Base-by-base conservation (phyloP, 37 sponge, comb jelly and placozoan species). In the Mnemiopsis leidyi region DNA sequence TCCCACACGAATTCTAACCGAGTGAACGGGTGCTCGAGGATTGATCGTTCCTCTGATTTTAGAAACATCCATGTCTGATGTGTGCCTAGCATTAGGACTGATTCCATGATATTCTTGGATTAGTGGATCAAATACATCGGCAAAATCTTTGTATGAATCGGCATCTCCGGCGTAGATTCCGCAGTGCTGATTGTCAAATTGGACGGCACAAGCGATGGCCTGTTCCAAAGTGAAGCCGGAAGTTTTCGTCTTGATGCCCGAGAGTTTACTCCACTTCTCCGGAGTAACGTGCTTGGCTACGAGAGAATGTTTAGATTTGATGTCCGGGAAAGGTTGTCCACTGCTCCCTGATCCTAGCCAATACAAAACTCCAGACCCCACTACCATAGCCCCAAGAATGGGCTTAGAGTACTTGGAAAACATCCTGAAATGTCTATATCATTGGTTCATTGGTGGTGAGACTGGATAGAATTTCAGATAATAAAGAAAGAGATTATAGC, bases 131-230 rank as follows among this genome's bases (percentile, higher is more conserved):
- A 96, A 93, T 32, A 96, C 93, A 39, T 40, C 69, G 38, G 94
- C 95, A 93, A 97, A 97, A 32, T 69, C 93, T 0, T 93, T 92
- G 94, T 97, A 97, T 76, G 94, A 94, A 83, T 97, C 97, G 20
- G 95, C 94, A 39, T 95, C 95, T 83, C 97, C 97, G 36, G 96
- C 94, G 28, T 93, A 93, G 88, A 94, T 83, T 23, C 96, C 96
- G 29, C 90, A 85, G 31, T 85, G 90, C 61, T 85, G 90, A 61
- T 85, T 85, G 35, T 85, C 90, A 39, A 85, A 85, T 61, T 85
- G 48, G 26, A 40, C 35, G 23, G 90, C 90, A 39, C 29, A 28
- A 32, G 90, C 90, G 20, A 85, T 85, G 24, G 90, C 90, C 35
- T 39, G 39, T 29, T 38, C 40, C 48, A 85, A 33, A 21, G 90